Base-by-base conservation (phyloP, 2,888 invertebrate species). In the Nysson spinosus region DNA sequence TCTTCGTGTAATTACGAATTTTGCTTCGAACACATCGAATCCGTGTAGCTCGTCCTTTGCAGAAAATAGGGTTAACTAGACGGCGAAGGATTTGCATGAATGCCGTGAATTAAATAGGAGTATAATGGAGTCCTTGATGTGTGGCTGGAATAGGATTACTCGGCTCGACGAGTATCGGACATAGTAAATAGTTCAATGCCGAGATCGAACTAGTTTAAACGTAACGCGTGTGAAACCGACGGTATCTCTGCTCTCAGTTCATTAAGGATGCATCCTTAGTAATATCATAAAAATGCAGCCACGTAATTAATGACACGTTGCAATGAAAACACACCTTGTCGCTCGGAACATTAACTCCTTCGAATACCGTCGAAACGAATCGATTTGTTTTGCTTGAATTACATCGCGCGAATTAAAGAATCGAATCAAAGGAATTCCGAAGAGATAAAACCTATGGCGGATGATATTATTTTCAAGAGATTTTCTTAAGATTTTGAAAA, bases 181-280 rank as follows among this genome's bases (percentile, higher is more conserved):
- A 64, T 55, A 67, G 52, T 65, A 69, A 66, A 67, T 62, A 58
- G 73, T 72, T 81, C 81, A 80, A 79, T 81, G 80, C 75, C 79
- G 77, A 77, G 44, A 50, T 55, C 51, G 44, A 24, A 47, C 34
- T 39, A 37, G 61, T 71, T 72, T 73, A 70, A 70, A 69, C 71
- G 76, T 73, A 73, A 76, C 75, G 73, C 81, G 83, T 85, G 85
- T 83, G 85, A 85, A 84, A 79, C 72, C 63, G 60, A 56, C 55
- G 54, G 60, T 61, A 68, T 51, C 69, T 72, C 62, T 77, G 80
- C 82, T 84, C 85, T 78, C 84, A 84, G 74, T 69, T 62, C 42
- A 60, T 57, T 62, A 67, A 28, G 26, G 40, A 64, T 56, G 56
- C 63, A 24, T n/a, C 19, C 24, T 19, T 16, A 32, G 32, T n/a